phyloP scores from a whole-genome alignment of 2,888 invertebrate species.

The Nebria salina region DNA sequence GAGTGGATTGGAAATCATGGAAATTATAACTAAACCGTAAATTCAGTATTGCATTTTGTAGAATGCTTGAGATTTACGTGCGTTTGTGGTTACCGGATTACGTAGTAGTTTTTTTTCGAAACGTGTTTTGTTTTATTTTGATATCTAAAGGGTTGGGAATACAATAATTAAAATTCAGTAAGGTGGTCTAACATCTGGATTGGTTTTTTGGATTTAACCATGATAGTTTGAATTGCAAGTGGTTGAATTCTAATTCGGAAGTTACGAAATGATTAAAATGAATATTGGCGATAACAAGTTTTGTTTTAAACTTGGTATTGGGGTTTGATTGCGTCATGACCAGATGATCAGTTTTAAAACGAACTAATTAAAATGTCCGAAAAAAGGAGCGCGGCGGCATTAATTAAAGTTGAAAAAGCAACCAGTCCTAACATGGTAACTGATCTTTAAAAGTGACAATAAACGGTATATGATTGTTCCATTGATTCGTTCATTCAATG shows the following conservation, averaged over 20 bases:
- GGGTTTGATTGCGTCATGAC: background rate
- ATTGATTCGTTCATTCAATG: background rate
- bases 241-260: background rate
- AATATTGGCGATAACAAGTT: background rate
- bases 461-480: background rate
- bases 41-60: background rate
- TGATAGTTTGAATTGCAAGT: background rate
- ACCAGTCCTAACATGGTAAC: background rate
- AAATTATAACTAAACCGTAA: background rate
- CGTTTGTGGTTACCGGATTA: background rate
- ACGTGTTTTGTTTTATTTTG: conserved; percentile 12
- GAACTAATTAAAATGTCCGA: background rate
- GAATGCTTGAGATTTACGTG: background rate
- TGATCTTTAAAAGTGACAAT: background rate
- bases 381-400: background rate
- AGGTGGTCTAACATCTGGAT: background rate
- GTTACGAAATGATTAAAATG: background rate
- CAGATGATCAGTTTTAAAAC: background rate
- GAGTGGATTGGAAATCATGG: background rate
- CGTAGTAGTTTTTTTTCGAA: background rate
- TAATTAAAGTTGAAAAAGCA: background rate
- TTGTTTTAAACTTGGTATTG: too few species aligned
- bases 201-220: background rate
- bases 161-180: background rate
- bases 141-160: conserved; percentile 8